These are phyloP conservation scores for Ciona savignyi DNA, from an alignment of 23 tunicate genomes.

Conservation along the genomic window DNA sequence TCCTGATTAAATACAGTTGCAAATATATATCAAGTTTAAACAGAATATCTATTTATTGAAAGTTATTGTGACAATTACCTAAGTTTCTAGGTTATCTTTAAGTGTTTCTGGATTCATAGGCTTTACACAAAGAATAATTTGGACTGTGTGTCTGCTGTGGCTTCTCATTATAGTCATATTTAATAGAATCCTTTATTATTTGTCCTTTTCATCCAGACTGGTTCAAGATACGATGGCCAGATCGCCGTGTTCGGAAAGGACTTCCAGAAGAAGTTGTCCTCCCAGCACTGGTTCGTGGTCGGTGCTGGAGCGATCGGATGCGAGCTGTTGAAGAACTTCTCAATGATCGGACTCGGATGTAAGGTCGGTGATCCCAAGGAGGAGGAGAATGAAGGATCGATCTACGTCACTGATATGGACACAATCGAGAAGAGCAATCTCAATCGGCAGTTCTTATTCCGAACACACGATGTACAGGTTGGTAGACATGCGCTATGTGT, in stretches of 20 bases:
- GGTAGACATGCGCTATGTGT: too few relatives aligned
- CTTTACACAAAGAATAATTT: too few relatives aligned
- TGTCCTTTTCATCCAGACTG: neutral
- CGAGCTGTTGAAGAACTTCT: constrained; percentile 92
- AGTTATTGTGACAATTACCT: too few relatives aligned
- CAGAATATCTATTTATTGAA: too few relatives aligned
- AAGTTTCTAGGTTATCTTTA: too few relatives aligned
- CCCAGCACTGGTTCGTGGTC: constrained; percentile 94
- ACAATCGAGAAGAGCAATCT: constrained; percentile 95
- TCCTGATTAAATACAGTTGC: too few relatives aligned
- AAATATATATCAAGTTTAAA: too few relatives aligned
- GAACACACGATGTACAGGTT: constrained; percentile 98
- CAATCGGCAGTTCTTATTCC: constrained; percentile 92
- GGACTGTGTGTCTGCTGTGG: too few relatives aligned
- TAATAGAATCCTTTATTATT: too few relatives aligned
- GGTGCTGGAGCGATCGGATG: constrained; percentile 99
- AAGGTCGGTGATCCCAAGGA: constrained; percentile 6
- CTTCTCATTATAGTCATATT: too few relatives aligned
- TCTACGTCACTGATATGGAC: constrained; percentile 96
- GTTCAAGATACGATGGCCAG: constrained; percentile 71
- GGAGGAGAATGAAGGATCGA: constrained; percentile 30
- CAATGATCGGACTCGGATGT: constrained; percentile 99
- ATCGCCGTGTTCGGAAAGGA: constrained; percentile 77
- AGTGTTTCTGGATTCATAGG: too few relatives aligned
- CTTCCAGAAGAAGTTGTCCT: constrained; percentile 69